phyloP scores from a whole-genome alignment of 2,113 vertebrate species.

The Bucco capensis region DNA sequence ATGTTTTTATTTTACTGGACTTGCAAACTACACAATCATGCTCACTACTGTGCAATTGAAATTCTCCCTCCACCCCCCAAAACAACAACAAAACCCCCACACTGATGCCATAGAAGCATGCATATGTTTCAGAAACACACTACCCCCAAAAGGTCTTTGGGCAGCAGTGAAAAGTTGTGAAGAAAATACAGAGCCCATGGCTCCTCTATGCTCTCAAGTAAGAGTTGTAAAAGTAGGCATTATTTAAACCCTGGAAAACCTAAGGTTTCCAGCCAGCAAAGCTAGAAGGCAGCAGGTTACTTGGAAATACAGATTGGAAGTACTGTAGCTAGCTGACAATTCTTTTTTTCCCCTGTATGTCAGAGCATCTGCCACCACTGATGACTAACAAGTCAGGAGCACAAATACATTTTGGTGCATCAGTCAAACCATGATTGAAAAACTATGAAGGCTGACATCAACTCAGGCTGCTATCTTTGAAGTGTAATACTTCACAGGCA shows the following conservation, averaged over 20 bases:
- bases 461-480: slow-evolving; percentile 2
- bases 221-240: neutral
- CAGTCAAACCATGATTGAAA: slow-evolving; percentile 1
- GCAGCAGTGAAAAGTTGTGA: neutral
- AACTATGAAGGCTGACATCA: neutral
- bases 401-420: neutral
- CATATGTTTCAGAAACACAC: neutral
- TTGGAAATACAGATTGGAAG: neutral
- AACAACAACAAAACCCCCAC: neutral
- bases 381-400: slow-evolving; percentile 4
- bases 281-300: neutral
- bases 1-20: neutral
- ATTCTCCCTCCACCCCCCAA: neutral
- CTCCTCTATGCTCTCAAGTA: neutral
- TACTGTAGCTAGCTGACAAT: neutral
- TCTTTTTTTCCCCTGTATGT: neutral
- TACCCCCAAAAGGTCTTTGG: neutral
- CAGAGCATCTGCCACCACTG: neutral
- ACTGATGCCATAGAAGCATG: neutral
- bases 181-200: neutral
- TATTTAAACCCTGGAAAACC: neutral
- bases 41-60: fast-evolving
- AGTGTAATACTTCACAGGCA: neutral
- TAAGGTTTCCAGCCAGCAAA: neutral
- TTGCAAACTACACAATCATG: neutral